These are phyloP conservation scores for Procambarus clarkii DNA, from an alignment of 1,140 invertebrate species.

Conservation along the genomic window DNA sequence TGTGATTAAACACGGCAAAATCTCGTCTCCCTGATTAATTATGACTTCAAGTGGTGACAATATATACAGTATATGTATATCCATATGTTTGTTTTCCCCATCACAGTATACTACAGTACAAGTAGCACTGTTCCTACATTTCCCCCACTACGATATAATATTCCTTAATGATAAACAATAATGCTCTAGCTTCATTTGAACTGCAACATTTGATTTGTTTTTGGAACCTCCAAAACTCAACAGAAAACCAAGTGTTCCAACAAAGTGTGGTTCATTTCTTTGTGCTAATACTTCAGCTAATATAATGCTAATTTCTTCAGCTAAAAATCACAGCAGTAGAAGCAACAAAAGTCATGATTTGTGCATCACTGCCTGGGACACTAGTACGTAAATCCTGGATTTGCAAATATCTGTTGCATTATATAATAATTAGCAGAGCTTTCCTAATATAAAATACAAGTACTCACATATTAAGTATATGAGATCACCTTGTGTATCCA, in stretches of 20 bases:
- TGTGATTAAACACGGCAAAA: background rate
- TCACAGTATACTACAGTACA: too few species aligned
- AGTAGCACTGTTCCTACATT: too few species aligned
- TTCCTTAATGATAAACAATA: background rate
- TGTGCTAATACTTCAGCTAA: background rate
- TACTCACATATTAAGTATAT: background rate
- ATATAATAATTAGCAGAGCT: too few species aligned
- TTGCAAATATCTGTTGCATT: background rate
- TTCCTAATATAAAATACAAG: background rate
- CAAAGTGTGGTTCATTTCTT: background rate
- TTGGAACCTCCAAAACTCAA: conserved; percentile 4
- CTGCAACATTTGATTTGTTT: background rate
- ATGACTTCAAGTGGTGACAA: background rate
- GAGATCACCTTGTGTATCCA: background rate
- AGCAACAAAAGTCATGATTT: background rate
- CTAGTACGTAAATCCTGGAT: background rate
- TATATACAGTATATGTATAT: background rate
- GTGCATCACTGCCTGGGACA: background rate
- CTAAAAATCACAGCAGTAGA: background rate
- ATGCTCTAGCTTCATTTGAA: background rate
- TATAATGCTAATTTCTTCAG: background rate
- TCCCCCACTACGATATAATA: too few species aligned
- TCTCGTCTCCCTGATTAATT: background rate
- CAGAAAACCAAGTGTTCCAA: background rate
- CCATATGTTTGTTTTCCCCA: too few species aligned